Conservation (phyloP, 2,888 invertebrate species). For the Metallyticus violacea region DNA sequence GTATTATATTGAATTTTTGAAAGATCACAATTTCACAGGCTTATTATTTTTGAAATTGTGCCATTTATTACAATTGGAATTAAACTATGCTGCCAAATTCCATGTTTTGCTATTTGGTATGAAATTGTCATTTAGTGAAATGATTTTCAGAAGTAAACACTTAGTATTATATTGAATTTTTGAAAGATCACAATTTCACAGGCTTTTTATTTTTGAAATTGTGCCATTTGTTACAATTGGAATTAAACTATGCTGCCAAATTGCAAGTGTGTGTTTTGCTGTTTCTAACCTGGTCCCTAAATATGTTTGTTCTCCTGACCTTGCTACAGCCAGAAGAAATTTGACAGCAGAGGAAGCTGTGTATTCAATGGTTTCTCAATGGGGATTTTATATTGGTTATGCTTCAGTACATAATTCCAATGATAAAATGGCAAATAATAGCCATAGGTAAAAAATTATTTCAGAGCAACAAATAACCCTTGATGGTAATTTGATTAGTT, state of each 20-base stretch:
- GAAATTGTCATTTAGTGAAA: no score
- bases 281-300: neutral
- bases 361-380: no score
- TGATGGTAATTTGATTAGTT: no score
- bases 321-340: no score
- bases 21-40: neutral
- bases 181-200: neutral
- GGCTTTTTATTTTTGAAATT: neutral
- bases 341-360: no score
- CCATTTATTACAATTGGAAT: neutral
- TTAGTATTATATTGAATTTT: neutral
- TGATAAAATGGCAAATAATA: no score
- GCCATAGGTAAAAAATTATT: no score
- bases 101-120: neutral
- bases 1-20: neutral
- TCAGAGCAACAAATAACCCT: no score
- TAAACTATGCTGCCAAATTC: constrained; percentile 6
- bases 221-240: constrained; percentile 3
- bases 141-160: no score
- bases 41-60: constrained; percentile 9
- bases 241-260: constrained; percentile 9
- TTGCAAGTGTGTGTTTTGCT: neutral
- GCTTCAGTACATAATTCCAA: no score
- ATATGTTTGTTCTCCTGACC: no score
- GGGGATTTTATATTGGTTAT: no score